These are phyloP conservation scores for Sesamia nonagrioides DNA, from an alignment of 1,140 invertebrate genomes.

Conservation along the genomic window DNA sequence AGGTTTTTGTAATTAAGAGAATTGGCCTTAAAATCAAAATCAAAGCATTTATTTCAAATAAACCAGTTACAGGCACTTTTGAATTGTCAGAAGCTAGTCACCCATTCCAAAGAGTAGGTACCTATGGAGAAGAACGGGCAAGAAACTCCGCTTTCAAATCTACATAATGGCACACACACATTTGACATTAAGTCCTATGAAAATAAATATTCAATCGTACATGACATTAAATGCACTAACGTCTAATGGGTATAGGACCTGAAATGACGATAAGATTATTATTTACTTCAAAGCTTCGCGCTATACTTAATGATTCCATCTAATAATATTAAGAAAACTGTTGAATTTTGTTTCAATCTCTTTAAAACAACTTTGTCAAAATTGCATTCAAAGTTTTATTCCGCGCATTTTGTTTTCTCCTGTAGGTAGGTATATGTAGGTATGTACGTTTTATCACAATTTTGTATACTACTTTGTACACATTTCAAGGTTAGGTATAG, in stretches of 20 bases:
- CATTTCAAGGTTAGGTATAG: no score
- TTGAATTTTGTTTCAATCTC: neutral
- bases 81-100: no score
- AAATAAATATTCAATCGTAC: slow-evolving; percentile 11
- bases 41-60: no score
- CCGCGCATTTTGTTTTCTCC: neutral
- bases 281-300: slow-evolving; percentile 14
- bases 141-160: no score
- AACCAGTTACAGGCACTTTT: no score
- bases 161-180: slow-evolving; percentile 21
- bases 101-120: no score
- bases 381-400: slow-evolving; percentile 5
- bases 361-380: neutral
- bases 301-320: neutral
- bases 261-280: slow-evolving; percentile 17
- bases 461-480: no score
- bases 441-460: neutral
- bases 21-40: no score
- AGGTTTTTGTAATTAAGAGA: no score
- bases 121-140: no score
- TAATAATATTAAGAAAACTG: neutral
- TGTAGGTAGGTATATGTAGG: no score
- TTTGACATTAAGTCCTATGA: slow-evolving; percentile 14
- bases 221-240: slow-evolving; percentile 27
- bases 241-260: slow-evolving; percentile 8